phyloP scores from a whole-genome alignment of 2,797 vertebrate species.

The Salmo trutta region DNA sequence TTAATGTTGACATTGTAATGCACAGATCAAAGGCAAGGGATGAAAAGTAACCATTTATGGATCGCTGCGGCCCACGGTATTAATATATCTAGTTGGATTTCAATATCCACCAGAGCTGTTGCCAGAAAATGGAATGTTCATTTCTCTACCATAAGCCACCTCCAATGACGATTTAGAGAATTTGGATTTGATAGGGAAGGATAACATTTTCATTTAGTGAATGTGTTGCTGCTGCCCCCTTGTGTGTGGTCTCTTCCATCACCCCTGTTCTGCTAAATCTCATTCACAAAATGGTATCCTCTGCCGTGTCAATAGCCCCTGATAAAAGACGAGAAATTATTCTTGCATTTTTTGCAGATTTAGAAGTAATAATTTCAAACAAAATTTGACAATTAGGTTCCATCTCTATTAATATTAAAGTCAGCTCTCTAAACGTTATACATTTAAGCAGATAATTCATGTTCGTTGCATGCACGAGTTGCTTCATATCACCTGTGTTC shows the following conservation, averaged over 20 bases:
- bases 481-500: background rate
- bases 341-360: background rate
- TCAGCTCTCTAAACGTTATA: too few relatives aligned
- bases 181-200: background rate
- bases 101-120: too few relatives aligned
- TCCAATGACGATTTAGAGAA: too few relatives aligned
- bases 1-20: too few relatives aligned
- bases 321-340: constrained; percentile 12
- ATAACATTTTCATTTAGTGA: too few relatives aligned
- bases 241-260: background rate
- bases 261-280: background rate
- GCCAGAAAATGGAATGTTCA: too few relatives aligned
- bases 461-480: background rate
- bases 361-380: background rate
- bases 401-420: background rate
- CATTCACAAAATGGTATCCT: constrained; percentile 21
- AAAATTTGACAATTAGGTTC: background rate
- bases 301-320: constrained; percentile 20
- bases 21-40: too few relatives aligned
- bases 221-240: background rate
- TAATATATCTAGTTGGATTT: background rate
- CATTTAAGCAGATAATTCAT: background rate
- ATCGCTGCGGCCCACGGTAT: too few relatives aligned
- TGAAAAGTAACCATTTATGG: too few relatives aligned
- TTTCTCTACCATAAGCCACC: too few relatives aligned